Percentiles rank a stretch among this genome's conserved stretches.
phyloP scores from a whole-genome alignment of 1,140 invertebrate genomes.

The Ips nitidus region DNA sequence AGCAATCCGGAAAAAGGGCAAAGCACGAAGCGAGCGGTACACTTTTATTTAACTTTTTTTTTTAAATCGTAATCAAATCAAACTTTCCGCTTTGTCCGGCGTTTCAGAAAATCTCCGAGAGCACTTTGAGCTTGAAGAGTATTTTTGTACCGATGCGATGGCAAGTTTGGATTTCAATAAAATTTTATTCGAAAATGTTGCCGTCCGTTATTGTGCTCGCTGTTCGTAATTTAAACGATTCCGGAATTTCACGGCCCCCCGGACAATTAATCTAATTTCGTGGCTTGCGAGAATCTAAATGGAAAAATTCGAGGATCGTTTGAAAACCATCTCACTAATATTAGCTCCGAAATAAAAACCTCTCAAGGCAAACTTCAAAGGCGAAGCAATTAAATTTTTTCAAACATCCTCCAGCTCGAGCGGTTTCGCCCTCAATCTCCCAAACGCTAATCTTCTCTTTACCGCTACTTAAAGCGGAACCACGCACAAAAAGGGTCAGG shows the following conservation, averaged over 20 bases:
- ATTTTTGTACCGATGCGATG: not conserved
- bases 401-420: not conserved
- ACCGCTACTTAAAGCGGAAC: not conserved
- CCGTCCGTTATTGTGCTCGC: not conserved
- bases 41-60: constrained; percentile 3
- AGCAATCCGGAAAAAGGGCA: constrained; percentile 1
- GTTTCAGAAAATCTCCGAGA: constrained; percentile 3
- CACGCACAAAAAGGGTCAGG: constrained; percentile 4
- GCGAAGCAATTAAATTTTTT: not conserved
- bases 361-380: not conserved
- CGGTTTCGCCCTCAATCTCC: not conserved
- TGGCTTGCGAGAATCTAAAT: not conserved
- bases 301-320: not conserved
- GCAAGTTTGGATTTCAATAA: constrained; percentile 3
- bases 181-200: constrained; percentile 6
- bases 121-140: not conserved
- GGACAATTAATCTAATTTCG: not conserved
- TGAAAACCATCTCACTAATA: not conserved
- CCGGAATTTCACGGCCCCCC: not conserved
- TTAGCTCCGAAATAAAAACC: not conserved
- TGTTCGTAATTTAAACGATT: constrained; percentile 1
- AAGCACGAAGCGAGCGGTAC: not conserved
- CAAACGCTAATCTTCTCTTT: not conserved
- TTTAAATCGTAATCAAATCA: constrained; percentile 12
- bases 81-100: constrained; percentile 8